Conservation (phyloP, 2,888 invertebrate species). For the Prenolepis imparis region DNA sequence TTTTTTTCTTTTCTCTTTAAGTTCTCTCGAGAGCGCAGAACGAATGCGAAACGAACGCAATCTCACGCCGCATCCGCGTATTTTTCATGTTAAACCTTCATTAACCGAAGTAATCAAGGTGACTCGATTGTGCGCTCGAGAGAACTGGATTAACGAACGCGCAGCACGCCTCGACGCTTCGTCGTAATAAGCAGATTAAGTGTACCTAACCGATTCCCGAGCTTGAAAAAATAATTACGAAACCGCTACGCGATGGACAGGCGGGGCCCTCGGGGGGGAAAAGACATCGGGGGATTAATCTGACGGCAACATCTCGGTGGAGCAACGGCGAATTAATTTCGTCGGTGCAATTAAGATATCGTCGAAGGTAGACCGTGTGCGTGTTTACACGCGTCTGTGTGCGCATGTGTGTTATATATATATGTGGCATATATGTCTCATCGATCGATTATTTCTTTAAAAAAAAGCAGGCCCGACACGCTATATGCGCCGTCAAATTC, state of each 20-base stretch:
- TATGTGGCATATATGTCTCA: slow-evolving; percentile 37
- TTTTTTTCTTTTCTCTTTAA: slow-evolving; percentile 31
- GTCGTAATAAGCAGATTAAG: slow-evolving; percentile 62
- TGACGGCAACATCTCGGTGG: slow-evolving; percentile 70
- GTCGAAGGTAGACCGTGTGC: slow-evolving; percentile 44
- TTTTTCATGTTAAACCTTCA: slow-evolving; percentile 48
- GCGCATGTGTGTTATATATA: background rate
- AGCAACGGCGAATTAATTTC: slow-evolving; percentile 71
- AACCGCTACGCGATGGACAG: slow-evolving; percentile 46
- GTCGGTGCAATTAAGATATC: slow-evolving; percentile 74
- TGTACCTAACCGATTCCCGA: slow-evolving; percentile 47
- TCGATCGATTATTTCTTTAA: slow-evolving; percentile 64
- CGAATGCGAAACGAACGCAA: slow-evolving; percentile 18
- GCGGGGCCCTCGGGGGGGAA: slow-evolving; percentile 1
- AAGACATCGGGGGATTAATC: slow-evolving; percentile 67
- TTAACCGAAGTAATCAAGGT: slow-evolving; percentile 41
- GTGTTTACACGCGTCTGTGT: background rate
- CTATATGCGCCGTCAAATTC: slow-evolving; percentile 42
- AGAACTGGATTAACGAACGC: slow-evolving; percentile 52
- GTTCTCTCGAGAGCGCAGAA: slow-evolving; percentile 49
- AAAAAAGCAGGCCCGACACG: slow-evolving; percentile 59
- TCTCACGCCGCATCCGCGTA: slow-evolving; percentile 25
- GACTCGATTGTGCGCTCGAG: slow-evolving; percentile 25
- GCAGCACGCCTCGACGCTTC: slow-evolving; percentile 27
- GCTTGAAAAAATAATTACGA: slow-evolving; percentile 72